phyloP scores from a whole-genome alignment of 1,140 invertebrate genomes.

The Oreohelix idahoensis region DNA sequence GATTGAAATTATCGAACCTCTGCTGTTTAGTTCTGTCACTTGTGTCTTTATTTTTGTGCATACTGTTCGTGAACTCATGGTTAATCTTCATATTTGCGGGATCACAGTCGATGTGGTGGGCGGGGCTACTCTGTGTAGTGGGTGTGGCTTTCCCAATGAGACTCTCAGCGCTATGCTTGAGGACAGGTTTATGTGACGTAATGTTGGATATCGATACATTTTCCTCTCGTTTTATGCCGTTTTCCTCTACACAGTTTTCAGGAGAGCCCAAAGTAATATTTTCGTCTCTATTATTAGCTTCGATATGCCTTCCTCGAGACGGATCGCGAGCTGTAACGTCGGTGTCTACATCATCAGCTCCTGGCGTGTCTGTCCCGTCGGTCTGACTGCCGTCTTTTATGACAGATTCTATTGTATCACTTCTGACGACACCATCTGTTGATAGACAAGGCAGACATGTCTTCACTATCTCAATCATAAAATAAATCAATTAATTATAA shows the following conservation, averaged over 20 bases:
- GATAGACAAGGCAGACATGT: neutral
- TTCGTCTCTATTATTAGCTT: neutral
- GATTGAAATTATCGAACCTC: neutral
- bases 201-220: neutral
- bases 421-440: neutral
- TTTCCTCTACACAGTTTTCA: no score
- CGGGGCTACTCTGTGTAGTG: neutral
- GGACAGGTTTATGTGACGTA: conserved; percentile 9
- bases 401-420: neutral
- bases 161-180: conserved; percentile 39
- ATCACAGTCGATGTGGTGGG: neutral
- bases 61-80: neutral
- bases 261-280: neutral
- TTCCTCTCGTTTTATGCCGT: neutral
- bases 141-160: conserved; percentile 24
- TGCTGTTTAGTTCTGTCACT: neutral
- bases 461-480: neutral
- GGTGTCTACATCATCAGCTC: neutral
- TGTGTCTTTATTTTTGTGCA: neutral
- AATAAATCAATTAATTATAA: neutral
- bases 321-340: neutral
- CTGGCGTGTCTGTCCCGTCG: neutral
- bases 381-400: neutral
- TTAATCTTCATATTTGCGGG: neutral
- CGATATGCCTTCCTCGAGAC: neutral